These are phyloP conservation scores for Drosophila teissieri DNA, from an alignment of 1,140 invertebrate genomes.

Conservation along the genomic window DNA sequence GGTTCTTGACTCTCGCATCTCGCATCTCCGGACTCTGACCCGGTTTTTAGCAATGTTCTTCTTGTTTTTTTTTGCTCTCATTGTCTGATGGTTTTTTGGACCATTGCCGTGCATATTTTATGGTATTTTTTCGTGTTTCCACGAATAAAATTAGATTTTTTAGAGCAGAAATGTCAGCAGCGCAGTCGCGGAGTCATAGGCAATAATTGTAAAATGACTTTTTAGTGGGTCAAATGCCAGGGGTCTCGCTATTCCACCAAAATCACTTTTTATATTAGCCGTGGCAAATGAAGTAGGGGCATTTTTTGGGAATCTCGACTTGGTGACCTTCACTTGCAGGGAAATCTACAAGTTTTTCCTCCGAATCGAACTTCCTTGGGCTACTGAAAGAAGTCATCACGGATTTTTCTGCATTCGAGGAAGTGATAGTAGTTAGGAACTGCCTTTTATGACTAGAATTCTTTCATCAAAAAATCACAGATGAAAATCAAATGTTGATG, in stretches of 20 bases:
- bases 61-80: constrained; percentile 20
- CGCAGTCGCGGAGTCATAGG: constrained; percentile 28
- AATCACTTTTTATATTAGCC: constrained; percentile 25
- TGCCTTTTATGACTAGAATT: not conserved
- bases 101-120: constrained; percentile 59
- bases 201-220: constrained; percentile 53
- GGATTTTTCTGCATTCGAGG: not conserved
- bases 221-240: constrained; percentile 49
- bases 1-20: constrained; percentile 12
- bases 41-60: constrained; percentile 56
- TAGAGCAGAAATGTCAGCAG: constrained; percentile 63
- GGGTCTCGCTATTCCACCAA: constrained; percentile 53
- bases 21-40: constrained; percentile 35
- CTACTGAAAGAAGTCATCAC: constrained; percentile 19
- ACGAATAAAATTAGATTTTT: constrained; percentile 80
- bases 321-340: constrained; percentile 25
- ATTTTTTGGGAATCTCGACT: constrained; percentile 1
- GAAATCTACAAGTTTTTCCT: not conserved
- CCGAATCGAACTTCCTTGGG: constrained; percentile 6
- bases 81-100: constrained; percentile 13
- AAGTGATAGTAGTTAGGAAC: not conserved
- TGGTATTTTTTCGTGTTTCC: constrained; percentile 60
- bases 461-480: too few relatives aligned
- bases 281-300: not conserved
- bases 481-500: too few relatives aligned